Evolutionary conservation across 1,140 invertebrate species (phyloP), one percentile per base, ranked within the genome.

Genomic region (Drusus annulatus): DNA sequence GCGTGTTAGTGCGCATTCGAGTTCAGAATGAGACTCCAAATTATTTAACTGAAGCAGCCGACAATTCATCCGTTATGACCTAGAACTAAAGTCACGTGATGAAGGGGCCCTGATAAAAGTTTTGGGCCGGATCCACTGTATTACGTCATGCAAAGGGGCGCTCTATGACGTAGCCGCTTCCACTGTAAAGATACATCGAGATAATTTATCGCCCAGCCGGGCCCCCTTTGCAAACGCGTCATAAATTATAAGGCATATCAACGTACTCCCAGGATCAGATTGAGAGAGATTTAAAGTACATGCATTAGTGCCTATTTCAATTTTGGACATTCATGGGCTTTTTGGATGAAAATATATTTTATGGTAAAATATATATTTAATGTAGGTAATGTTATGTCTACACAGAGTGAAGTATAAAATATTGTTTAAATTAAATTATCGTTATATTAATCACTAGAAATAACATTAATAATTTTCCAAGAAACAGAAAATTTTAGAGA

Each of bases 71-170:
- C 62, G 23, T 28, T 31, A 25, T 65, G 62, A 25, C 62, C 62
- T 65, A 65, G 62, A 65, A 31, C 62, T 28, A 65, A 17, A 65
- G 62, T 65, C 62, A 25, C 62, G n/a, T 65, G 62, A 65, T 65
- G 62, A 28, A 65, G 62, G 23, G 62, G 62, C 23, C 17, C 17
- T 16, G 62, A 65, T 65, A 65, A 65, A 65, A 65, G 21, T 65
- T 65, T 65, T 65, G 23, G n/a, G 62, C 21, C 21, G n/a, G 21
- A 21, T 21, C 25, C 21, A 16, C 23, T 60, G 56, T 60, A 23
- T 23, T 60, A 13, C 56, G 56, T 15, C 56, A 21, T 60, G 13
- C 56, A 17, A 17, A 10, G 56, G 17, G 17, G 10, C 8, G 19
- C 56, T 6, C 54, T 45, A 45, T 45, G 36, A 45, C 36, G 36